Conservation (phyloP, 2,113 vertebrate genomes). For the Bubo blakistoni region DNA sequence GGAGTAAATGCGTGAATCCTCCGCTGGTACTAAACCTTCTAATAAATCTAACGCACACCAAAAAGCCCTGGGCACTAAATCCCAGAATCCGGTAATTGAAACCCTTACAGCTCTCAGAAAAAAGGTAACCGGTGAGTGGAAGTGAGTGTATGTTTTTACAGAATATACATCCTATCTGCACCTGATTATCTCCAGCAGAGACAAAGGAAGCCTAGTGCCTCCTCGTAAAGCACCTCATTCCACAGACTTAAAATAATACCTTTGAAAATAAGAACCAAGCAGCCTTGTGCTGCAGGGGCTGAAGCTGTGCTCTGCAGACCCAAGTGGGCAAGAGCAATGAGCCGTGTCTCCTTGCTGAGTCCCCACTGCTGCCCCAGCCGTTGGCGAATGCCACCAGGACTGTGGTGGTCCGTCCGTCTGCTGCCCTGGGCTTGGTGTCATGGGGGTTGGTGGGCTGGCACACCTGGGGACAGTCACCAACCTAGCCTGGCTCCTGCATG, state of each 20-base stretch:
- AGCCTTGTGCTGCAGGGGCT: not conserved
- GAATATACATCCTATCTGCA: constrained; percentile 32
- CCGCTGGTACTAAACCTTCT: constrained; percentile 80
- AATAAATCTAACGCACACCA: constrained; percentile 82
- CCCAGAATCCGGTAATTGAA: constrained; percentile 81
- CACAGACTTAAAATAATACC: not conserved
- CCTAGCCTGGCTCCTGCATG: not conserved
- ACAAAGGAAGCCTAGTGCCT: constrained; percentile 44
- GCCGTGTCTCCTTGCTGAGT: not conserved
- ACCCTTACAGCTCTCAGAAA: constrained; percentile 77
- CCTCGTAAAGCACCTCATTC: not conserved
- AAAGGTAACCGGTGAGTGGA: constrained; percentile 63
- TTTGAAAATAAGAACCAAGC: not conserved
- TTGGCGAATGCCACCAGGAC: not conserved
- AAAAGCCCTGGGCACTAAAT: constrained; percentile 83
- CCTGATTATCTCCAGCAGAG: constrained; percentile 55
- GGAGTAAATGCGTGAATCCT: constrained; percentile 83
- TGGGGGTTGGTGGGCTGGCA: not conserved
- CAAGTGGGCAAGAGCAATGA: not conserved
- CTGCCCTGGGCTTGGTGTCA: not conserved
- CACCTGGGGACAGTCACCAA: accelerated
- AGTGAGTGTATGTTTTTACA: constrained; percentile 58
- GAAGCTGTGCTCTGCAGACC: not conserved
- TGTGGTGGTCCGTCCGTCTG: not conserved
- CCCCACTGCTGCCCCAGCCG: not conserved